Evolutionary conservation across 2,888 invertebrate species (phyloP), one percentile per base, ranked within the genome.

Genomic region (Habroteleia sp.): DNA sequence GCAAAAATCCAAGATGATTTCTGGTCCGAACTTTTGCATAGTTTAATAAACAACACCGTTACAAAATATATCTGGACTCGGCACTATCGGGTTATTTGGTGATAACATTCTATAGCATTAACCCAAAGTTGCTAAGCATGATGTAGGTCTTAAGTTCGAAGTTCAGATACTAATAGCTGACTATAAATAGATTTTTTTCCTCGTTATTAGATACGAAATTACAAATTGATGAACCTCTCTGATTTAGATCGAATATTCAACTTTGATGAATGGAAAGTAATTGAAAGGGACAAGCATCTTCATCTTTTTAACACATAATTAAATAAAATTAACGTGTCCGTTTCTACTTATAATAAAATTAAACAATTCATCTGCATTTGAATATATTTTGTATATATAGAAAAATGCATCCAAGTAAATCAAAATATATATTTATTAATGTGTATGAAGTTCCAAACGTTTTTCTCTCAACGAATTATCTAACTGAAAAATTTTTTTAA

Each of bases 171-270:
- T 62, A 62, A 62, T 48, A 39, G 48, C 20, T 7, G 29, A 5
- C 44, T 11, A 62, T 48, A 48, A 48, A 62, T 62, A 48, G 29
- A 48, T 62, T 62, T 62, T 39, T 62, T 48, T 62, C n/a, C 11
- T 25, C 27, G 29, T 29, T 46, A 46, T 44, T 37, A 27, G 37
- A 27, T 8, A 7, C 27, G 17, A 13, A 35, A 37, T 60, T 35
- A 44, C 17, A 54, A 41, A 31, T 56, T 29, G 56, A 56, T 25
- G 35, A 33, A 23, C 14, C 17, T 8, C 23, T 14, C 23, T 20
- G 31, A 10, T 11, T 33, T 33, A 31, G 2, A 25, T 33, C 33
- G 10, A 42, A 27, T 2, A 13, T 6, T 27, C 33, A 27, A 35
- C 20, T 20, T 58, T 25, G 35, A 44, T 58, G 58, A 44, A 3